Conservation (phyloP, 2,113 vertebrate genomes). For the Burhinus oedicnemus region DNA sequence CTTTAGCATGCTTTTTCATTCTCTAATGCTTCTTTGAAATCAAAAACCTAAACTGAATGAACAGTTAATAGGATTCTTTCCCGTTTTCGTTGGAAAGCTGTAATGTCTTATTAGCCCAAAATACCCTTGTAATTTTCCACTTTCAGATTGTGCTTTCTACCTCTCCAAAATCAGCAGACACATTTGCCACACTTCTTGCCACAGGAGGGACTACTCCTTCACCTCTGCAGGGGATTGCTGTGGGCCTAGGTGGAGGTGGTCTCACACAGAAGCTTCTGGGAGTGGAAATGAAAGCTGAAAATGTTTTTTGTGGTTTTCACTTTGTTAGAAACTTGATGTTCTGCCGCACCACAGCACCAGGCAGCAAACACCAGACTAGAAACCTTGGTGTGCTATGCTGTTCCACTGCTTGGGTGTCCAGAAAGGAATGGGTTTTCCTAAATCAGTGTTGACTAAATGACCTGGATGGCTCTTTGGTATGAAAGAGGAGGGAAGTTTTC, state of each 20-base stretch:
- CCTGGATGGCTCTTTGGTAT: not conserved
- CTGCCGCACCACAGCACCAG: not conserved
- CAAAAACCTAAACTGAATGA: not conserved
- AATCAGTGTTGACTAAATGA: not conserved
- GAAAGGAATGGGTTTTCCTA: not conserved
- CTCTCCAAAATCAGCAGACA: not conserved
- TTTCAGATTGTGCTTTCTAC: not conserved
- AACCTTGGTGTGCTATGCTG: not conserved
- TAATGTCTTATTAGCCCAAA: not conserved
- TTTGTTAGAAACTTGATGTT: not conserved
- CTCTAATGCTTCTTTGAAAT: not conserved
- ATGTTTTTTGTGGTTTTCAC: not conserved
- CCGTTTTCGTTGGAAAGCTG: not conserved
- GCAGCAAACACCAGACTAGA: not conserved
- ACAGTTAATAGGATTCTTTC: not conserved
- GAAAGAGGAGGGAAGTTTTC: not conserved
- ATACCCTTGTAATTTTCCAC: constrained; percentile 18
- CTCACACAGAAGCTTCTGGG: not conserved
- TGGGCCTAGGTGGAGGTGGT: not conserved
- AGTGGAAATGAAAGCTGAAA: not conserved
- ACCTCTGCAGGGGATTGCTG: not conserved
- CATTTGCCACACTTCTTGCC: not conserved
- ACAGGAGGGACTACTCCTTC: not conserved
- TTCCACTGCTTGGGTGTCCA: not conserved
- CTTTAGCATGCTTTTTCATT: not conserved